Conservation (phyloP, 1,140 invertebrate genomes). For the Lamellibrachia luymesi region DNA sequence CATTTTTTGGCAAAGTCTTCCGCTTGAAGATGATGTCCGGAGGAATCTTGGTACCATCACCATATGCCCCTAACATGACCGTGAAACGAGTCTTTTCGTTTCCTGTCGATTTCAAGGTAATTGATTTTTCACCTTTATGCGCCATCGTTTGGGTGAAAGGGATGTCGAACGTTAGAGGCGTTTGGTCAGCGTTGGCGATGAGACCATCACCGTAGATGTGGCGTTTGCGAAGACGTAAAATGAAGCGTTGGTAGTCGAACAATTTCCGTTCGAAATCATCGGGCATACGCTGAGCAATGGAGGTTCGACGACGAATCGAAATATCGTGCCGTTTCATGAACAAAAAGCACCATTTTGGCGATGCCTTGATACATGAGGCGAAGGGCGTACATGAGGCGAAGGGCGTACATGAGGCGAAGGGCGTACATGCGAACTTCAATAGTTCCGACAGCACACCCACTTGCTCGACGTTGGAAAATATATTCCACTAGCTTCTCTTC, state of each 20-base stretch:
- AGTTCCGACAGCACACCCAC: not conserved
- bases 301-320: not conserved
- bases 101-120: not conserved
- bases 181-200: slow-evolving; percentile 6
- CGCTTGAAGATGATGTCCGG: not conserved
- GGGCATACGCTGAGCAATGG: slow-evolving; percentile 7
- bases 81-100: slow-evolving; percentile 16
- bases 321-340: slow-evolving; percentile 9
- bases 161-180: slow-evolving; percentile 8
- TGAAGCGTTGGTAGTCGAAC: not conserved
- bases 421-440: not conserved
- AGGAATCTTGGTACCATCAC: not conserved
- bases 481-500: no score
- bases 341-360: not conserved
- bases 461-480: not conserved
- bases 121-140: not conserved
- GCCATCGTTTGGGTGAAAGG: not conserved
- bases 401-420: no score
- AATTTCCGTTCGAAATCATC: not conserved
- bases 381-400: no score
- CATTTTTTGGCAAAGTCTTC: slow-evolving; percentile 17
- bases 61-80: not conserved
- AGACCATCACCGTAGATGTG: not conserved
- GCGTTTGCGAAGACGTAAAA: not conserved
- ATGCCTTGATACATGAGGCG: not conserved